Conservation (phyloP, 2,113 vertebrate species). For the Nycticorax nycticorax region DNA sequence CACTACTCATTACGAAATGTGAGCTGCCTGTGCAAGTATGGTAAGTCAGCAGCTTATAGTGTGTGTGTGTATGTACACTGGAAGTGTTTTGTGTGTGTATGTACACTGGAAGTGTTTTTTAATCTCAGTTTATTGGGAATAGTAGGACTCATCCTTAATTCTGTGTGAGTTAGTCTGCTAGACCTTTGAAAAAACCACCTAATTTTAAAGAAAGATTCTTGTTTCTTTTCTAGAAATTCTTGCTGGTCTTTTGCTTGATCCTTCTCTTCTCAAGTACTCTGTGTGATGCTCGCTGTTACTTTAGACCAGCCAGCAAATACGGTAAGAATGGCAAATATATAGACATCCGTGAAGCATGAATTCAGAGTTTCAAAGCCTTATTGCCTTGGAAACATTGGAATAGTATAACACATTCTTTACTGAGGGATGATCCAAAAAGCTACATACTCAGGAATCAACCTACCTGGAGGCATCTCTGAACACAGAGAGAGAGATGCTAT, state of each 20-base stretch:
- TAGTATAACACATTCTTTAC: neutral
- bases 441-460: neutral
- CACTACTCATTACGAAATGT: neutral
- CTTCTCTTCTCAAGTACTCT: conserved; percentile 17
- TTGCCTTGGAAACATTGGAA: neutral
- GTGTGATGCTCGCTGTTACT: conserved; percentile 46
- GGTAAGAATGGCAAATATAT: conserved; percentile 31
- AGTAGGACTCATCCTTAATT: neutral
- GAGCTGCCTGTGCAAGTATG: conserved; percentile 40
- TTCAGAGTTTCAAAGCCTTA: neutral
- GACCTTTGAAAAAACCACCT: neutral
- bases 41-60: conserved; percentile 14
- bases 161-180: neutral
- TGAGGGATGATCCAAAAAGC: neutral
- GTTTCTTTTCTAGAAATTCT: conserved; percentile 40
- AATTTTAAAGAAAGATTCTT: neutral
- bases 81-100: neutral
- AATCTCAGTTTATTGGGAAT: neutral
- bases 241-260: conserved; percentile 1
- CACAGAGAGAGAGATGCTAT: neutral
- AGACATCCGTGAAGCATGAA: neutral
- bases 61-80: neutral
- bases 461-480: neutral
- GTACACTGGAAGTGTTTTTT: neutral
- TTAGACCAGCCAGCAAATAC: conserved; percentile 53